These are phyloP conservation scores for Dicerorhinus sumatrensis DNA, from an alignment of 2,113 vertebrate species.

Conservation along the genomic window DNA sequence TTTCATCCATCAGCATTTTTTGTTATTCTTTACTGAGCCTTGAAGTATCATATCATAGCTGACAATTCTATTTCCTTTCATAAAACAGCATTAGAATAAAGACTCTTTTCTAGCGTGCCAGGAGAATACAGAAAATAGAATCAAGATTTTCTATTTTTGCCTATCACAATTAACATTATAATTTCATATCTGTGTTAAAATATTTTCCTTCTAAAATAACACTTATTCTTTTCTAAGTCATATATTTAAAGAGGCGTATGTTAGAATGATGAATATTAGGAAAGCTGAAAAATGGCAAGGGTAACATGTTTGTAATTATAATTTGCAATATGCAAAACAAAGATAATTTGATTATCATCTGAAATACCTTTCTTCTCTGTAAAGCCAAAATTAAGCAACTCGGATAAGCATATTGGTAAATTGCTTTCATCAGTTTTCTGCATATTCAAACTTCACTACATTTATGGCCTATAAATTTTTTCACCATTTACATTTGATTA, in stretches of 20 bases:
- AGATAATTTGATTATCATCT: conserved; percentile 49
- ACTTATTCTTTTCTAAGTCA: conserved; percentile 2
- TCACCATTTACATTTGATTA: conserved; percentile 6
- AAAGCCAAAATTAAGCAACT: conserved; percentile 56
- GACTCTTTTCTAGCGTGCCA: background rate
- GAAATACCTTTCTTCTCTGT: conserved; percentile 49
- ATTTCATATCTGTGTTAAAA: background rate
- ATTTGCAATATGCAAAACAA: conserved; percentile 28
- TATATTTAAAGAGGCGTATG: background rate
- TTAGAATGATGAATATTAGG: conserved; percentile 35
- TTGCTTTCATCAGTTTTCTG: conserved; percentile 59
- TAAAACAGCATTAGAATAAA: conserved; percentile 21
- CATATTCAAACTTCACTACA: background rate
- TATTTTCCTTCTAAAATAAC: conserved; percentile 12
- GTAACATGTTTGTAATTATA: conserved; percentile 32
- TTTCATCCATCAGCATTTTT: background rate
- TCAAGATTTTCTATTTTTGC: background rate
- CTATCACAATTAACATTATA: background rate
- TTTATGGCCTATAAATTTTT: background rate
- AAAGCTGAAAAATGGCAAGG: conserved; percentile 25
- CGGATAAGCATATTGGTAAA: conserved; percentile 32
- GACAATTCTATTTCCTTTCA: conserved; percentile 17
- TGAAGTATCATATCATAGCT: background rate
- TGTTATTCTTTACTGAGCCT: background rate
- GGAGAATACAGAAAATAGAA: conserved; percentile 15